These are phyloP conservation scores for Bolborhynchus lineola DNA, from an alignment of 2,113 vertebrate species.

Conservation along the genomic window DNA sequence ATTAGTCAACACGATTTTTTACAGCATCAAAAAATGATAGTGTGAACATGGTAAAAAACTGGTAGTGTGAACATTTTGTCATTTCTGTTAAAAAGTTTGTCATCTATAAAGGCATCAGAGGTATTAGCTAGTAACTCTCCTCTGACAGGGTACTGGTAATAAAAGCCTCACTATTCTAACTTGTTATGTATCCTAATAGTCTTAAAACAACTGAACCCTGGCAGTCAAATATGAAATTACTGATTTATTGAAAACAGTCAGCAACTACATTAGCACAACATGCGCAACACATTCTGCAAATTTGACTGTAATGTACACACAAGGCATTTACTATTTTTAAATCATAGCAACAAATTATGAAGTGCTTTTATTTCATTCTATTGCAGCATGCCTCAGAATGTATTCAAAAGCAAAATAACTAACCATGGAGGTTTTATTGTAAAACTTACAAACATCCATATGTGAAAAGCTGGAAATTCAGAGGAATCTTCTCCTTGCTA, in stretches of 20 bases:
- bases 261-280: not conserved
- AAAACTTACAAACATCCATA: not conserved
- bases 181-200: not conserved
- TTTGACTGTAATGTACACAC: not conserved
- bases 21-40: not conserved
- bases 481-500: not conserved
- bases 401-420: not conserved
- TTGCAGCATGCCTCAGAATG: not conserved
- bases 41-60: not conserved
- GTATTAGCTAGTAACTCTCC: not conserved
- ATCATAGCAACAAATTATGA: not conserved
- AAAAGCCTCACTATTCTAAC: not conserved
- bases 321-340: not conserved
- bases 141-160: not conserved
- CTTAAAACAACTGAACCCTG: not conserved
- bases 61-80: not conserved
- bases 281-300: not conserved
- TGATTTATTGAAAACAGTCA: not conserved
- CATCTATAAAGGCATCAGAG: not conserved
- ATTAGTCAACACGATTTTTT: not conserved
- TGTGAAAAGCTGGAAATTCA: not conserved
- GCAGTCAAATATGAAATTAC: not conserved
- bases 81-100: not conserved
- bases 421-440: not conserved
- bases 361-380: not conserved